Evolutionary conservation across 2,113 vertebrate genomes (phyloP), one percentile per base, ranked within the genome.

Genomic region (Eptesicus fuscus): DNA sequence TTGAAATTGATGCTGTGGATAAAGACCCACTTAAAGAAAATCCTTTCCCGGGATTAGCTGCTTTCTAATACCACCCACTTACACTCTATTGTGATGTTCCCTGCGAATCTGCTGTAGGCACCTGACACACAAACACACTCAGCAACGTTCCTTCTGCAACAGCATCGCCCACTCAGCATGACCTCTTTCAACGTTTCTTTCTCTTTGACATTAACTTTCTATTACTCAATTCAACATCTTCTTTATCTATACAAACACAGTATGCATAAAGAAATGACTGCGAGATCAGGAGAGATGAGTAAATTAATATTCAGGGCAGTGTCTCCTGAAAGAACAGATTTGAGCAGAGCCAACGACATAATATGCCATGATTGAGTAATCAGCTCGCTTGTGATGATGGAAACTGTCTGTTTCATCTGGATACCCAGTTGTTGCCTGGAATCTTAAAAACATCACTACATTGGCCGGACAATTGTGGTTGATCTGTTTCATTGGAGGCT

Each of bases 401-500:
- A 76, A 88, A 69, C 17, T 70, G 69, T 59, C 4, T 35, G 4
- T 35, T 63, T 84, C 71, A 77, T 56, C 80, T 70, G 70, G 67
- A 61, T 49, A 82, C 6, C 44, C 53, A 49, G 25, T 63, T 30
- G 23, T 23, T 56, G 56, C 23, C 49, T 32, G 70, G 89, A 86
- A 93, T 90, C 61, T 87, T 83, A 73, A 96, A 32, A 78, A 18
- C 59, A 14, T 14, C 20, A 35, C 79, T 65, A 90, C 91, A 87
- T 1, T 30, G 77, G 25, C 71, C 35, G 84, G 59, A 70, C 86
- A 89, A 86, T 20, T 22, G 14, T 67, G 14, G 25, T 11, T n/a
- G 65, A 61, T 83, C 83, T 23, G 10, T 74, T 56, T 82, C 10
- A 37, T 51, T 5, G 37, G 80, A 63, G 28, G 12, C 61, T 32